Evolutionary conservation across 1,140 invertebrate species (phyloP).

Genomic region (Leptinotarsa undecemlineata): DNA sequence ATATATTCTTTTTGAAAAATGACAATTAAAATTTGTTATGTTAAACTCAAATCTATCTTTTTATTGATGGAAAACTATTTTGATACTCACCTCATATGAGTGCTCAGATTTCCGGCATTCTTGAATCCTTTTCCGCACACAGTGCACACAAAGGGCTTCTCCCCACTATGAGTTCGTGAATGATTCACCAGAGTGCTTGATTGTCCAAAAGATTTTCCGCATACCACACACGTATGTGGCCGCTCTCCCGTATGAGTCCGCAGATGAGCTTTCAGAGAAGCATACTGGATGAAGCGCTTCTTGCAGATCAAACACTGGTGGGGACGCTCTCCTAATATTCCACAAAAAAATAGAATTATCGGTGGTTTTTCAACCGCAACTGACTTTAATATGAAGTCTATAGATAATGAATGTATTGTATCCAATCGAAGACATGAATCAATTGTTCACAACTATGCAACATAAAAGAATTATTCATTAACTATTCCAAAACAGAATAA

Average conservation of each 20-base stretch:
- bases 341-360: no score
- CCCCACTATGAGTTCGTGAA: conserved; percentile 73
- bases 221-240: conserved; percentile 69
- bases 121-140: conserved; percentile 71
- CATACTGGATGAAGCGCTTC: conserved; percentile 50
- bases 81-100: conserved; percentile 51
- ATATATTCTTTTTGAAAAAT: no score
- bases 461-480: no score
- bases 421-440: not conserved
- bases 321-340: conserved; percentile 60
- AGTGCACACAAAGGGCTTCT: conserved; percentile 74
- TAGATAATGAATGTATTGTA: no score
- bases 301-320: conserved; percentile 66
- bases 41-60: no score
- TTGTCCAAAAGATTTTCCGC: conserved; percentile 69
- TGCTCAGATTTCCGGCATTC: conserved; percentile 59
- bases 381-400: no score
- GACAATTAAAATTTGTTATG: no score
- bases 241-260: conserved; percentile 65
- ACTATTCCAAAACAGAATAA: no score
- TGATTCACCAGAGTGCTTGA: conserved; percentile 62
- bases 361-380: no score
- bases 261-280: conserved; percentile 38
- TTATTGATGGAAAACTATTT: no score
- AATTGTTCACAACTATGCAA: not conserved